Percentiles rank a stretch among this genome's conserved stretches.
phyloP scores from a whole-genome alignment of 1,140 invertebrate genomes.

The Achatina immaculata region DNA sequence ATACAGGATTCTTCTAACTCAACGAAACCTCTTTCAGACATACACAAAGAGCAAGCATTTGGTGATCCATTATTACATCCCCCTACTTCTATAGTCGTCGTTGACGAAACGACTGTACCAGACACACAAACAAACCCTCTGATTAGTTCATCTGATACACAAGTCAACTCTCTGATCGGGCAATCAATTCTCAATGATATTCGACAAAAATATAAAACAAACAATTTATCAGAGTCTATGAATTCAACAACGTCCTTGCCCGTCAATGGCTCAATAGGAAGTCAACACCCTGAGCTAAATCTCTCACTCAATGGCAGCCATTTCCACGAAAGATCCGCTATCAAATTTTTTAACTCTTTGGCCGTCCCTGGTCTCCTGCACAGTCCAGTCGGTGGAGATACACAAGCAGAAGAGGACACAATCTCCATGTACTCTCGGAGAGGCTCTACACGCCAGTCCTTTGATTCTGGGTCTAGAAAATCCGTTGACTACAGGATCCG shows the following conservation, averaged over 20 bases:
- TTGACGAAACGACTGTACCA: constrained; percentile 6
- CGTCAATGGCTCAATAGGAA: neutral
- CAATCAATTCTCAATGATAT: neutral
- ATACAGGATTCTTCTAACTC: neutral
- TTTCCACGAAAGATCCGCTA: neutral
- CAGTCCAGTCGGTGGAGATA: neutral
- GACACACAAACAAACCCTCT: neutral
- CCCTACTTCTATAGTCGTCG: neutral
- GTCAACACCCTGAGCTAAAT: neutral
- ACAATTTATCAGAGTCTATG: neutral
- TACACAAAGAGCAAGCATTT: neutral
- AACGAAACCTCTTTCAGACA: too few species aligned
- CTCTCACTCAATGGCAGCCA: neutral
- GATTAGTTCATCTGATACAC: neutral
- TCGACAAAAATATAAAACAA: neutral
- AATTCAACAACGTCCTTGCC: constrained; percentile 8
- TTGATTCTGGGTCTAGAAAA: constrained; percentile 45
- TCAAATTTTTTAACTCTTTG: constrained; percentile 40
- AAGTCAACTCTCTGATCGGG: neutral
- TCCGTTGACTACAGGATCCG: constrained; percentile 48
- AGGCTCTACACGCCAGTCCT: constrained; percentile 43
- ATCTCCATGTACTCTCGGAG: constrained; percentile 41
- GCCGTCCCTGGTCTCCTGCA: constrained; percentile 17
- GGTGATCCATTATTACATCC: neutral
- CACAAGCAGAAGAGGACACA: constrained; percentile 35